Base-by-base conservation (phyloP, 2,888 invertebrate genomes). In the Cheilosia vulpina region DNA sequence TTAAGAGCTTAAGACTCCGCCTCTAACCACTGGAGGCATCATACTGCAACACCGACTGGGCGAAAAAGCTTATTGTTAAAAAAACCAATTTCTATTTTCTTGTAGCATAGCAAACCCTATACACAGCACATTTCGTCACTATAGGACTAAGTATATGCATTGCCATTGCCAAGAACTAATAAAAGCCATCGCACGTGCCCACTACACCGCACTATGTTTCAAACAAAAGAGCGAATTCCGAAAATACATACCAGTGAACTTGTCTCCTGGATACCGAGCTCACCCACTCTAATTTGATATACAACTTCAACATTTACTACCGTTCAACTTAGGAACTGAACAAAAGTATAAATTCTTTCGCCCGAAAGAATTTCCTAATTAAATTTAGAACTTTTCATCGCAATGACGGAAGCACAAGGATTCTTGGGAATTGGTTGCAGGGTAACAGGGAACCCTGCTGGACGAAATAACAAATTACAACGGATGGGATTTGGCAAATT, bases 281-380 rank as follows among this genome's bases (percentile, higher is more conserved):
- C 57, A 50, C 45, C 75, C 63, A 43, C 80, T 69, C 69, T 81
- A 81, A 81, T 81, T 76, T 81, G 81, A 81, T 81, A 68, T 76
- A 76, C 63, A 81, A 63, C 75, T 82, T 66, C 52, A 41, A 31
- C 65, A 77, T 76, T 82, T 71, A 65, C 72, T 60, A 62, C 58
- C 60, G 65, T 66, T 77, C 71, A 77, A 66, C 62, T 52, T 72
- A 63, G 73, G 73, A 79, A 73, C 62, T 73, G 79, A 75, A 73
- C 55, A 66, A 68, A 73, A 57, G 68, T 73, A 73, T 75, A 75
- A 73, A 84, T 79, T 79, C 69, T 53, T 81, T 75, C 38, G 58
- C 55, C 73, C 57, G 63, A 47, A 79, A 79, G 79, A 79, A 84
- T 84, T 84, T 79, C 75, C 69, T 84, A 84, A 84, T 84, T 84